Conservation (phyloP, 2,113 vertebrate genomes). For the Oncorhynchus gorbuscha region DNA sequence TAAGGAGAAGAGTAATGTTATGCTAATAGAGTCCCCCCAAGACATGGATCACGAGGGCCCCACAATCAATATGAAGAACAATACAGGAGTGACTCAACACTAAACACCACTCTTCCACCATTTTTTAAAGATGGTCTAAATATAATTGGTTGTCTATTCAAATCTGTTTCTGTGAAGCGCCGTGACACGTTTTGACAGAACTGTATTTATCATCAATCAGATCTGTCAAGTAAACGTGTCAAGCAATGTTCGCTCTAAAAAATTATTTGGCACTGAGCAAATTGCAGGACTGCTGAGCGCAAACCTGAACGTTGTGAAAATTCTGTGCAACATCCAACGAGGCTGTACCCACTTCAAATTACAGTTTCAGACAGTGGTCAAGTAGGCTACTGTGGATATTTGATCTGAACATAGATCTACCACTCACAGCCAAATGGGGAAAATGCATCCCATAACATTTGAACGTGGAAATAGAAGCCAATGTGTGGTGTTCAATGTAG, state of each 20-base stretch:
- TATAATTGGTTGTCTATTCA: constrained; percentile 39
- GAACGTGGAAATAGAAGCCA: no score
- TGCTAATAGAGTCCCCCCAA: constrained; percentile 51
- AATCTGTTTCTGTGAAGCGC: constrained; percentile 9
- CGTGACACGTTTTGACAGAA: constrained; percentile 35
- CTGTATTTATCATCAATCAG: constrained; percentile 51
- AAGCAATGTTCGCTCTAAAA: background rate
- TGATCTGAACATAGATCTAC: no score
- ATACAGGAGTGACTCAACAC: constrained; percentile 30
- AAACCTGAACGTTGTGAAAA: no score
- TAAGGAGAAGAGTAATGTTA: constrained; percentile 29
- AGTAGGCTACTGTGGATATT: no score
- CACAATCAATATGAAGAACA: constrained; percentile 33
- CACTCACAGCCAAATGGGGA: no score
- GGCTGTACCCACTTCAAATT: no score
- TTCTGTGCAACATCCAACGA: no score
- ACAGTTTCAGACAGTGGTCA: no score
- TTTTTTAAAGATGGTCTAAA: constrained; percentile 37
- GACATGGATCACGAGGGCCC: constrained; percentile 25
- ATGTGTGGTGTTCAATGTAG: no score
- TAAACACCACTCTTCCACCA: background rate
- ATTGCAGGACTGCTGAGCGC: no score
- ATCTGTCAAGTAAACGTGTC: constrained; percentile 36
- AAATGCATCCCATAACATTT: no score
- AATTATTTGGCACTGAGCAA: no score